phyloP scores from a whole-genome alignment of 2,888 invertebrate genomes.

The Plusia festucae region DNA sequence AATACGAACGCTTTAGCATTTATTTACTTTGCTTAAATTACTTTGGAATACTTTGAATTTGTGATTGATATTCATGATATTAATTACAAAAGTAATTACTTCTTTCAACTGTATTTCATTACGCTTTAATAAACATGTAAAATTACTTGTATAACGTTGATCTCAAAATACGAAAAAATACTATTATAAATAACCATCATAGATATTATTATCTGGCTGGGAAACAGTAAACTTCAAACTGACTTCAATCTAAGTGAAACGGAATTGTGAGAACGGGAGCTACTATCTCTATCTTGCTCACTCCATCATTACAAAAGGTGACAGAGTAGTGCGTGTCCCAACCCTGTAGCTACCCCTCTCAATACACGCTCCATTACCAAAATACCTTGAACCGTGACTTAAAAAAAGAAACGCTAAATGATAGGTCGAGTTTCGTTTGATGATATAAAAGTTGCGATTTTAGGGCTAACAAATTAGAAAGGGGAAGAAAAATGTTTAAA shows the following conservation, averaged over 20 bases:
- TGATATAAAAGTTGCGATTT: conserved; percentile 77
- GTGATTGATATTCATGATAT: too few species aligned
- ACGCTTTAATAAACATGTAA: too few species aligned
- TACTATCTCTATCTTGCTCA: conserved; percentile 68
- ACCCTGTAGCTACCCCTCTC: conserved; percentile 83
- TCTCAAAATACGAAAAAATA: neutral
- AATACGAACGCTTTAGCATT: too few species aligned
- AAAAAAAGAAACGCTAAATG: neutral
- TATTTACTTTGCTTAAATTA: too few species aligned
- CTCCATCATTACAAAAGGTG: conserved; percentile 68
- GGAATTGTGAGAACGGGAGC: conserved; percentile 67
- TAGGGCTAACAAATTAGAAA: conserved; percentile 87
- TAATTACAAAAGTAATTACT: too few species aligned
- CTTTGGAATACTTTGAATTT: too few species aligned
- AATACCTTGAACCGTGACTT: conserved; percentile 58
- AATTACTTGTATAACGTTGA: neutral
- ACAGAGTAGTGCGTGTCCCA: conserved; percentile 76
- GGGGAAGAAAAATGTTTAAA: conserved; percentile 82
- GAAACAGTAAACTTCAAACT: conserved; percentile 42
- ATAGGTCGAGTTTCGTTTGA: conserved; percentile 61
- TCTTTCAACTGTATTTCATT: too few species aligned
- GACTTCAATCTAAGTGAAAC: conserved; percentile 58
- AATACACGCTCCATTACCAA: conserved; percentile 76
- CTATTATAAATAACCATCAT: neutral
- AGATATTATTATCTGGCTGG: neutral